Percentiles rank a stretch among this genome's conserved stretches.
These are phyloP conservation scores for Macrotis lagotis DNA, from an alignment of 2,113 vertebrate genomes.

Conservation along the genomic window DNA sequence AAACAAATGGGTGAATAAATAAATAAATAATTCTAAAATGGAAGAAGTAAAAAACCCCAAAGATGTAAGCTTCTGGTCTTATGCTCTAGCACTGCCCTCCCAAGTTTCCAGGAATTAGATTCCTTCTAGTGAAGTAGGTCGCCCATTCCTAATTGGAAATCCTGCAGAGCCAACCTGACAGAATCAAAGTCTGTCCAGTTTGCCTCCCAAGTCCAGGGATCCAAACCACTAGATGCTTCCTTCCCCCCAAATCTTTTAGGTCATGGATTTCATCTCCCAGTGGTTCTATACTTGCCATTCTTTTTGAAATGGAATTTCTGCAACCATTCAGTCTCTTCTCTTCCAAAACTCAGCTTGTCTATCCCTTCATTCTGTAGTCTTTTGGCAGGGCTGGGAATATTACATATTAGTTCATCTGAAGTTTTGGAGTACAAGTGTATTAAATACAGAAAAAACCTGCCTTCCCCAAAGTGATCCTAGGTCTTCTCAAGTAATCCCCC, in stretches of 20 bases:
- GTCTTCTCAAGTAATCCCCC: slow-evolving; percentile 73
- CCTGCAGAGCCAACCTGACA: not conserved
- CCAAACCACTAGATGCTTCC: not conserved
- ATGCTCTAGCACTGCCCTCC: not conserved
- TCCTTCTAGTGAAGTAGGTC: not conserved
- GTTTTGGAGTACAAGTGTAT: not conserved
- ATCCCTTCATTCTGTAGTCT: not conserved
- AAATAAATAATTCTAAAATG: slow-evolving; percentile 6
- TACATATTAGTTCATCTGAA: not conserved
- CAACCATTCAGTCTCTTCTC: not conserved
- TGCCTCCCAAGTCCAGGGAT: not conserved
- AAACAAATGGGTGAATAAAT: too few relatives aligned
- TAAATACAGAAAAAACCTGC: not conserved
- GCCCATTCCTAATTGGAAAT: not conserved
- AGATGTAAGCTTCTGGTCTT: not conserved
- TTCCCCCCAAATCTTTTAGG: not conserved
- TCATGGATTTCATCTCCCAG: not conserved
- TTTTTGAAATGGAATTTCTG: not conserved
- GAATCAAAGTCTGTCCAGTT: too few relatives aligned
- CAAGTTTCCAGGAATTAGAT: not conserved
- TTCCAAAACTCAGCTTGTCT: not conserved
- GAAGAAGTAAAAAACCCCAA: not conserved
- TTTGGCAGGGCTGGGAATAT: not conserved
- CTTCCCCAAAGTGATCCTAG: not conserved
- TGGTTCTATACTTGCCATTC: not conserved